These are phyloP conservation scores for Elysia crispata DNA, from an alignment of 2,888 invertebrate genomes.

Conservation along the genomic window DNA sequence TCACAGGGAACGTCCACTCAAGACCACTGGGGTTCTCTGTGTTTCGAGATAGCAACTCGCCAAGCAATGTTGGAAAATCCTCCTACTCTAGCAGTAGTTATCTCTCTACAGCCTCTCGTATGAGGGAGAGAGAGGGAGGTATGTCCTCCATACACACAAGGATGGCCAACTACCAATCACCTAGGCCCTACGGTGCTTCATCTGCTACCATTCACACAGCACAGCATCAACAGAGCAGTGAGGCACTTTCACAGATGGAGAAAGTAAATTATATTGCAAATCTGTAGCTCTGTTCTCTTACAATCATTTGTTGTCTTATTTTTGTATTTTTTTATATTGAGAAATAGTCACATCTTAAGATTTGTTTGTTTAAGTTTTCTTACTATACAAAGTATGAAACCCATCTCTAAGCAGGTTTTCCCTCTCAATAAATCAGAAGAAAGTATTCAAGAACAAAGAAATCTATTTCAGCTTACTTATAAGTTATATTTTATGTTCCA, in stretches of 20 bases:
- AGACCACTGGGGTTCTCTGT: constrained; percentile 42
- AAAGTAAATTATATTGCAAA: too few relatives aligned
- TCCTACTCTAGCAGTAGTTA: constrained; percentile 34
- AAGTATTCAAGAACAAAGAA: too few relatives aligned
- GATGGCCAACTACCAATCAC: constrained; percentile 45
- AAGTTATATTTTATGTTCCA: too few relatives aligned
- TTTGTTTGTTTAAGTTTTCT: too few relatives aligned
- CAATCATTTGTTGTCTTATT: too few relatives aligned
- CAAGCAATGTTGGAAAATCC: constrained; percentile 34
- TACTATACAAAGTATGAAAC: too few relatives aligned
- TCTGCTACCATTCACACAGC: not conserved
- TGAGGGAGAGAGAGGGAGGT: constrained; percentile 34
- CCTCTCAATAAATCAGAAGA: too few relatives aligned
- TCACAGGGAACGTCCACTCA: constrained; percentile 25
- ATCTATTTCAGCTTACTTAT: too few relatives aligned
- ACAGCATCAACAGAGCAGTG: constrained; percentile 52
- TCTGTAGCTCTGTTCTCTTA: too few relatives aligned
- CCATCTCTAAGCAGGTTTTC: too few relatives aligned
- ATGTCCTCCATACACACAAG: constrained; percentile 32
- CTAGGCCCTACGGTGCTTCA: constrained; percentile 44
- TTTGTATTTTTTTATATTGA: too few relatives aligned
- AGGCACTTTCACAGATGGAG: constrained; percentile 58
- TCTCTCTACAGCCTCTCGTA: constrained; percentile 49
- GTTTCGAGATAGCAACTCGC: constrained; percentile 18
- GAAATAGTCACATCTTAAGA: too few relatives aligned